These are phyloP conservation scores for Suricata suricatta DNA, from an alignment of 2,113 vertebrate species.

Conservation along the genomic window DNA sequence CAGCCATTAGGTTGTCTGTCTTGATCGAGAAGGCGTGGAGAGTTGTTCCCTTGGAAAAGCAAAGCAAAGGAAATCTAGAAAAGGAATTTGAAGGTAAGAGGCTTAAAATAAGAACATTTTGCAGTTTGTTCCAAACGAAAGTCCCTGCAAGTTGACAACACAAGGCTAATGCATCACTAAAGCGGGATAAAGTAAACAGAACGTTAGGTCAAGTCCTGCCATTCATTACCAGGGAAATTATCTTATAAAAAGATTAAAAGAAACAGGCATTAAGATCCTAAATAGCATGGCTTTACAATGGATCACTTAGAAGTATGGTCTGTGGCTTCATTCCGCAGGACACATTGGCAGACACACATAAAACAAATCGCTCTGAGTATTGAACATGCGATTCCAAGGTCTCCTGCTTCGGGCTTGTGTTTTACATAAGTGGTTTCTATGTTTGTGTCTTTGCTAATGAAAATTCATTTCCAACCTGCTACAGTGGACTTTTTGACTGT, in stretches of 20 bases:
- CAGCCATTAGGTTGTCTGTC: slow-evolving; percentile 68
- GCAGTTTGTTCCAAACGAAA: slow-evolving; percentile 64
- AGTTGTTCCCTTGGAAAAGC: slow-evolving; percentile 39
- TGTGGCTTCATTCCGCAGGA: slow-evolving; percentile 40
- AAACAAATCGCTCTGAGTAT: slow-evolving; percentile 64
- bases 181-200: slow-evolving; percentile 43
- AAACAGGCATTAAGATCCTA: background rate
- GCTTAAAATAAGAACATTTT: slow-evolving; percentile 62
- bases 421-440: slow-evolving; percentile 45
- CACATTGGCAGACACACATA: slow-evolving; percentile 4
- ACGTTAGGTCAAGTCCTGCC: slow-evolving; percentile 2
- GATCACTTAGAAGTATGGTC: slow-evolving; percentile 54
- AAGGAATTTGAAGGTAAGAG: slow-evolving; percentile 54
- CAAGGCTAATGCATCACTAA: slow-evolving; percentile 17
- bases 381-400: slow-evolving; percentile 37
- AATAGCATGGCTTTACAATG: background rate
- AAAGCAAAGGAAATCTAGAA: slow-evolving; percentile 23
- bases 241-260: slow-evolving; percentile 29
- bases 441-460: background rate
- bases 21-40: slow-evolving; percentile 64
- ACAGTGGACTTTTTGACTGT: background rate
- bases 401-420: slow-evolving; percentile 22
- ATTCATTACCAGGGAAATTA: slow-evolving; percentile 23
- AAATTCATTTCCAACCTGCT: slow-evolving; percentile 26
- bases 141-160: background rate